phyloP scores from a whole-genome alignment of 2,888 invertebrate species.

The Anthophora plumipes region DNA sequence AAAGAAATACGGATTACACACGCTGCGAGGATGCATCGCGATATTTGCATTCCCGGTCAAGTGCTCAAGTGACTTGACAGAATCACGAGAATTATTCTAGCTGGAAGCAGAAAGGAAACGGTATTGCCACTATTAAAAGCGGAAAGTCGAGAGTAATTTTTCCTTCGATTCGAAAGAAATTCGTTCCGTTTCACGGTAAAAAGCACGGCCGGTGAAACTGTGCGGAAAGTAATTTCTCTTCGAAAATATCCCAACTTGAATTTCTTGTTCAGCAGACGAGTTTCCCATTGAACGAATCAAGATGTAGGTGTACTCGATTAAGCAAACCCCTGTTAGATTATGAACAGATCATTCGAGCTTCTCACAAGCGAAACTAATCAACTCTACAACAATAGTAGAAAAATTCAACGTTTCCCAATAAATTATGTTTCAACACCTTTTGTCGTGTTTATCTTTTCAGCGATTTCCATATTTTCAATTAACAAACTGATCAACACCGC shows the following conservation, averaged over 20 bases:
- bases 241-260: background rate
- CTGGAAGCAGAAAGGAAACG: background rate
- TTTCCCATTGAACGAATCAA: background rate
- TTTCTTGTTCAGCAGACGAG: background rate
- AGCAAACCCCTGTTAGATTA: background rate
- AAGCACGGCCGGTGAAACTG: background rate
- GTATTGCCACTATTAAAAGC: conserved; percentile 16
- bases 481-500: too few species aligned
- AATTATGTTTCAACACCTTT: too few species aligned
- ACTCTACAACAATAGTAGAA: too few species aligned
- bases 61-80: conserved; percentile 3
- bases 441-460: too few species aligned
- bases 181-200: background rate
- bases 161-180: background rate
- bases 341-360: background rate
- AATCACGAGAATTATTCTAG: conserved; percentile 8
- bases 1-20: background rate
- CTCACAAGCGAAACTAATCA: too few species aligned
- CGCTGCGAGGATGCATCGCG: conserved; percentile 24
- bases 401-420: too few species aligned
- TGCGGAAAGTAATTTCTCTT: conserved; percentile 1
- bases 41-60: conserved; percentile 50
- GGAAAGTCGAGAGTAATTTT: conserved; percentile 6
- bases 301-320: background rate
- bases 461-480: too few species aligned